Conservation (phyloP, 2,113 vertebrate species). For the Datnioides undecimradiatus region DNA sequence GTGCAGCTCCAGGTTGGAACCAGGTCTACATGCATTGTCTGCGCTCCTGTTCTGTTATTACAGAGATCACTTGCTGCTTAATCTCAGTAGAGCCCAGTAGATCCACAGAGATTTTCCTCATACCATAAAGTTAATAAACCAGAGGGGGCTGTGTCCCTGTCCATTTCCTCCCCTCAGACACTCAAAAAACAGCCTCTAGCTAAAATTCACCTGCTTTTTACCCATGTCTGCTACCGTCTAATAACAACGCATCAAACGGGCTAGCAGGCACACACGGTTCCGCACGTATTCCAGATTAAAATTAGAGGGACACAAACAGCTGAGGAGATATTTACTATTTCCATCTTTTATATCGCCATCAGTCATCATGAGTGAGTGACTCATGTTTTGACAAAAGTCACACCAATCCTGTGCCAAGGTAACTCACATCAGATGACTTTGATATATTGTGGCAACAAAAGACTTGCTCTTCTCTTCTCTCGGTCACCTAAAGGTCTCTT, state of each 20-base stretch:
- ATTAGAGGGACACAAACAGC: background rate
- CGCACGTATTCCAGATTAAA: background rate
- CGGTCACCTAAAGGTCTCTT: too few species aligned
- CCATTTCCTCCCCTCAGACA: conserved; percentile 24
- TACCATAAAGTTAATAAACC: conserved; percentile 74
- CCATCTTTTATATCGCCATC: background rate
- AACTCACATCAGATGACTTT: conserved; percentile 25
- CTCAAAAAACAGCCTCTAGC: conserved; percentile 9
- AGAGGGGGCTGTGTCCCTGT: conserved; percentile 26
- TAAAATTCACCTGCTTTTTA: background rate
- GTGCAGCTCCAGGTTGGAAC: background rate
- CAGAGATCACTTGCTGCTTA: conserved; percentile 49
- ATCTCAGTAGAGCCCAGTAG: conserved; percentile 43
- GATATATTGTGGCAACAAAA: conserved; percentile 49
- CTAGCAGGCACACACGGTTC: background rate
- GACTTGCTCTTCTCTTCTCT: conserved; percentile 7
- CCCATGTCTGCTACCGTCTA: background rate
- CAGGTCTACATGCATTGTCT: conserved; percentile 50
- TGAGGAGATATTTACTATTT: background rate
- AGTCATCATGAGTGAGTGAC: conserved; percentile 12
- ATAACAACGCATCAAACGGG: too few species aligned
- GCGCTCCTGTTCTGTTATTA: conserved; percentile 51
- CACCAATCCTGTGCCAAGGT: background rate
- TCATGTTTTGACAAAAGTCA: background rate
- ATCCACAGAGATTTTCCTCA: conserved; percentile 65